Base-by-base conservation (phyloP, 2,113 vertebrate species). In the Capra hircus region DNA sequence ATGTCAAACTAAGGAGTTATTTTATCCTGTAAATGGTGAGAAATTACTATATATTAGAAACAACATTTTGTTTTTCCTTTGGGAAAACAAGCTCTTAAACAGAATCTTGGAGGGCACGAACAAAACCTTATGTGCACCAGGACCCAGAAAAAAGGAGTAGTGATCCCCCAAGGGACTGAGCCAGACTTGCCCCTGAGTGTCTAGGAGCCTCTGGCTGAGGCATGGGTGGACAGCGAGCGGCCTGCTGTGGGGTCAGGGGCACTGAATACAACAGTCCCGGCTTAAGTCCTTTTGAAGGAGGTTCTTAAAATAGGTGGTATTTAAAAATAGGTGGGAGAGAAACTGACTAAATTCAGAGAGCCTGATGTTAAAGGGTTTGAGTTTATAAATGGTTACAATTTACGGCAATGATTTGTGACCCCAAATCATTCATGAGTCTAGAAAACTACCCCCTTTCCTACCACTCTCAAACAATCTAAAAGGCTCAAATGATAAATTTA, bases 361-460 rank as follows among this genome's bases (percentile, higher is more conserved):
- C 28, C n/a, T 82, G 28, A 88, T 89, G 80, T 74, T 14, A 82
- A 93, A 84, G 23, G 8, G 2, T 91, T 17, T 82, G 33, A 74
- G 14, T 92, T 95, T 91, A 94, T 80, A 19, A 94, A 36, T 82
- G n/a, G 23, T 90, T 95, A 71, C 33, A 40, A 97, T 88, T 97
- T 95, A 94, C 43, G 85, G 59, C 36, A 93, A 85, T 80, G 74
- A 86, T 84, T 67, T 93, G 74, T 90, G 43, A 96, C 36, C 15
- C 48, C 33, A 84, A 95, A 81, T 91, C 87, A 95, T 50, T 96
- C 16, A 50, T 3, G 9, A 91, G 25, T 87, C 53, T 67, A 86
- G 60, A 85, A 93, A 93, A 90, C 50, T 9, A 64, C 7, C 9
- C 14, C 36, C 6, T 33, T 84, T 53, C 19, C 19, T 33, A 83